Conservation (phyloP, 1,140 invertebrate species). For the Papilio glaucus region DNA sequence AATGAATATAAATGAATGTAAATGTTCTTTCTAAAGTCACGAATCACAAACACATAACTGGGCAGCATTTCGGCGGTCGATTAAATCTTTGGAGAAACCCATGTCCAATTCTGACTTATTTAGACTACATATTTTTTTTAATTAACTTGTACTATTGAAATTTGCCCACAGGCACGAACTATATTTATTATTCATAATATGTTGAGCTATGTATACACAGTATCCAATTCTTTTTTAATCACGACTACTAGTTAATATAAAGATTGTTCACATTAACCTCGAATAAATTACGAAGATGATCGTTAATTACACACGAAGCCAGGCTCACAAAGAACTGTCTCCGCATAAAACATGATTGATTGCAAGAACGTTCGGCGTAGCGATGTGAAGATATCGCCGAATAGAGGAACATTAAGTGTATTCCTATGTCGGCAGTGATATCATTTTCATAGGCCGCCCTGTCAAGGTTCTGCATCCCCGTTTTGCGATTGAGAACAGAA, state of each 20-base stretch:
- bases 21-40: too few relatives aligned
- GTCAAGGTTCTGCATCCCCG: conserved; percentile 67
- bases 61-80: too few relatives aligned
- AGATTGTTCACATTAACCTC: conserved; percentile 20
- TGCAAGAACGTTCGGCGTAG: conserved; percentile 48
- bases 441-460: conserved; percentile 75
- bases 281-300: conserved; percentile 36
- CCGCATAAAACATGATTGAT: conserved; percentile 78
- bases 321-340: conserved; percentile 60
- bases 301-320: conserved; percentile 53
- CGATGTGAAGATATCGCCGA: conserved; percentile 70
- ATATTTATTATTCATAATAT: too few relatives aligned
- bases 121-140: too few relatives aligned
- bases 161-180: too few relatives aligned
- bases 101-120: too few relatives aligned
- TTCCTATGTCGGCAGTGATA: conserved; percentile 77
- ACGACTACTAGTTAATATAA: background rate
- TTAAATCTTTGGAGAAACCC: too few relatives aligned
- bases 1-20: too few relatives aligned
- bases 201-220: too few relatives aligned
- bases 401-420: conserved; percentile 80
- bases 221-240: conserved; percentile 3
- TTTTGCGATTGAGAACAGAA: conserved; percentile 55
- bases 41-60: too few relatives aligned
- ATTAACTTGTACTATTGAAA: too few relatives aligned